Base-by-base conservation (phyloP, 2,888 invertebrate species). In the Cryptocephalus moraei region DNA sequence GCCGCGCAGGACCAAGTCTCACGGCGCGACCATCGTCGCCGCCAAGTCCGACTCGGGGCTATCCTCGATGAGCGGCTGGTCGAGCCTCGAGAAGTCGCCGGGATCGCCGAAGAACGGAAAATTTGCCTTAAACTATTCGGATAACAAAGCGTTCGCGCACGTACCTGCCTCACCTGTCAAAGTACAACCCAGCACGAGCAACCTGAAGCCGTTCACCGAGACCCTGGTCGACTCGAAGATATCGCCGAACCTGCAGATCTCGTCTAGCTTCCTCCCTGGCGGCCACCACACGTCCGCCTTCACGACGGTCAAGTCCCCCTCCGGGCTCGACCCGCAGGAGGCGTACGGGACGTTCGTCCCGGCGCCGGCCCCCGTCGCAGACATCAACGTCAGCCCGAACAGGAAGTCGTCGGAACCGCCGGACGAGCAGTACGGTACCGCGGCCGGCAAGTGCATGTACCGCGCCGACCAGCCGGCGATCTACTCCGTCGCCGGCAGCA, bases 1-100 rank as follows among this genome's bases (percentile, higher is more conserved):
- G 33, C 84, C 84, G 14, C 85, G 84, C 63, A 78, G 82, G 60
- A 67, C 77, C 13, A 79, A 78, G 64, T 76, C 81, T 56, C 69
- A 72, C 49, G 76, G 75, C 53, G 76, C 75, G 32, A 81, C 79
- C 63, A 82, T 84, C 51, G 80, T 81, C 2, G 78, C 84, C 6
- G 83, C 86, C 1, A 90, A 89, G 67, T 90, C 90, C 1, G 90
- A 91, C 67, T 90, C 90, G 0, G 90, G 90, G 0, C 71, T 91
- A 44, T 89, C 89, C 0, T 90, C 90, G 8, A 85, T 90, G 83
- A 89, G 87, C 62, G 88, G 89, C 4, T 86, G 89, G 80, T 87
- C 87, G 9, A 87, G 86, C 63, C 72, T 88, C 60, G 89, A 90
- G 67, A 89, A 89, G 71, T 88, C 89, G 33, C 89, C 89, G 4